Conservation (phyloP, 2,113 vertebrate species). For the Chiloscyllium plagiosum region DNA sequence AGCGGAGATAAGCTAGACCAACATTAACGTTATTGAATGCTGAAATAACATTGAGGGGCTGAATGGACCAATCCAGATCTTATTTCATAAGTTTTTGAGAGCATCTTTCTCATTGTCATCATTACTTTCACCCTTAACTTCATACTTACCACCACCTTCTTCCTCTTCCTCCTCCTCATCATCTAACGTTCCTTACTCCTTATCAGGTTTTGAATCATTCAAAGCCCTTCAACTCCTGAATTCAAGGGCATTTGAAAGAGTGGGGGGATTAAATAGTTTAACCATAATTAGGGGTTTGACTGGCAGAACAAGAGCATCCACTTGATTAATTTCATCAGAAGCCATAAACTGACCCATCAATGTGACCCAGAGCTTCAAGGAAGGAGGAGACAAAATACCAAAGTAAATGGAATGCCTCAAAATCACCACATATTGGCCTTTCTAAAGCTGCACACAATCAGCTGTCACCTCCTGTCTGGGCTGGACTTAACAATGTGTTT, state of each 20-base stretch:
- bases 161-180: neutral
- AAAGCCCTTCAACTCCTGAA: neutral
- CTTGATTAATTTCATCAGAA: neutral
- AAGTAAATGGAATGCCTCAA: neutral
- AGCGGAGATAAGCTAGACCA: neutral
- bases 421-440: neutral
- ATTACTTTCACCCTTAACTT: neutral
- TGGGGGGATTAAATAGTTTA: neutral
- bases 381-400: neutral
- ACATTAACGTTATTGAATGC: neutral
- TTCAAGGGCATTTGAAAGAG: neutral
- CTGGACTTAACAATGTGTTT: neutral
- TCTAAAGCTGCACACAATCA: neutral
- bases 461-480: neutral
- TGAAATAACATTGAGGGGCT: neutral
- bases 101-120: neutral
- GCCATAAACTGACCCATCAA: neutral
- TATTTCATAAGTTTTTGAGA: neutral
- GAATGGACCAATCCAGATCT: neutral
- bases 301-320: neutral
- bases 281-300: neutral
- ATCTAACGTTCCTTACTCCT: neutral
- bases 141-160: neutral
- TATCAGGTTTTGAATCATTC: neutral
- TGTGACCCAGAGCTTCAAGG: neutral